Base-by-base conservation (phyloP, 1,140 invertebrate genomes). In the Ganaspis sp. region DNA sequence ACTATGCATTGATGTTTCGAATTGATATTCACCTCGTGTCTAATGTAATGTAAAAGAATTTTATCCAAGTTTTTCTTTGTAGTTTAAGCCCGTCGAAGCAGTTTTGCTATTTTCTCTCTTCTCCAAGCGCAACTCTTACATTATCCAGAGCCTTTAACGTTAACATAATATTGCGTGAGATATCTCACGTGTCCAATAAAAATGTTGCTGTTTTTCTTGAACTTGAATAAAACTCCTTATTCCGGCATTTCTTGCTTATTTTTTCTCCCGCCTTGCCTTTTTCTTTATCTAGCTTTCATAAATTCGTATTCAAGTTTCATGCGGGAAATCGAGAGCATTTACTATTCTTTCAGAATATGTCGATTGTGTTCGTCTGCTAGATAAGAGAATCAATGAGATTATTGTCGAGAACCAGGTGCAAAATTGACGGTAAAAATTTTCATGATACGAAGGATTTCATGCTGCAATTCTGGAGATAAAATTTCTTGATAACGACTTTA, bases 151-250 rank as follows among this genome's bases (percentile, higher is more conserved):
- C 77, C 70, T 15, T 72, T 77, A 77, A 76, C 72, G 72, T 76
- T 80, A 77, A 77, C 72, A 77, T 77, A 80, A 80, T 80, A 76
- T 80, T 42, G 72, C 75, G 72, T 80, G 73, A 80, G 76, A 80
- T 80, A 80, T 79, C 69, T 38, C 70, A 69, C 17, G 42, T 34
- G 38, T n/a, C 29, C 74, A 54, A 53, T 70, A 54, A 75, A 75
- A 75, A 75, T 71, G 26, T 58, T 58, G 0, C 54, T 58, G 21
- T 58, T 58, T 58, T 58, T 58, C 21, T 58, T 54, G 19, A 54
- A 54, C 9, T 58, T 26, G 11, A 26, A 58, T 58, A 12, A 58
- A 26, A 58, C 19, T 23, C 21, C 9, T 26, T 15, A 58, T 58
- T 58, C 21, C 29, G 21, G 26, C 21, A 26, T 58, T 58, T 15